A percentile compares a stretch with the other conserved stretches of the same genome.
Conservation (phyloP, 2,888 invertebrate genomes). For the Osmoderma eremita region DNA sequence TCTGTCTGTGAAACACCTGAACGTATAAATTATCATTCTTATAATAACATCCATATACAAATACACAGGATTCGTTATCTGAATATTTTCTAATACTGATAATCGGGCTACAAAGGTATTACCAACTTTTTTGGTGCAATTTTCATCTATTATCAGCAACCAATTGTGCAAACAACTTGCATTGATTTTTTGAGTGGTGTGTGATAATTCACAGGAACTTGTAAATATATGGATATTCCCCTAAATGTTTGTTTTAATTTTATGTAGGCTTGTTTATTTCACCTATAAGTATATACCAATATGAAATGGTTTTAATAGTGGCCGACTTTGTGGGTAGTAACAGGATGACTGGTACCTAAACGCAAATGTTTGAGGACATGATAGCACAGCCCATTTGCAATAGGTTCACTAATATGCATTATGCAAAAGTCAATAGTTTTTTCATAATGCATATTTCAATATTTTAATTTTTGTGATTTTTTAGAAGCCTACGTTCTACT, state of each 20-base stretch:
- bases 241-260: constrained; percentile 33
- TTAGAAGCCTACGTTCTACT: too few relatives aligned
- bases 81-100: constrained; percentile 23
- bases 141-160: constrained; percentile 31
- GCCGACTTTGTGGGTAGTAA: constrained; percentile 15
- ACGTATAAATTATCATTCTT: constrained; percentile 12
- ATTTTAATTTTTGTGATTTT: too few relatives aligned
- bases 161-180: constrained; percentile 34
- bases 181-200: constrained; percentile 35
- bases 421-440: too few relatives aligned
- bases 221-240: constrained; percentile 28
- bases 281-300: constrained; percentile 17
- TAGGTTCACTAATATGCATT: too few relatives aligned
- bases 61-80: constrained; percentile 6
- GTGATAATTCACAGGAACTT: constrained; percentile 21
- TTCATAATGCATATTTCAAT: too few relatives aligned
- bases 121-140: constrained; percentile 21
- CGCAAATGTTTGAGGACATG: too few relatives aligned
- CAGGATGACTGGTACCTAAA: not conserved
- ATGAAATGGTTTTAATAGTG: constrained; percentile 20
- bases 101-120: constrained; percentile 8
- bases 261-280: constrained; percentile 33
- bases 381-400: too few relatives aligned
- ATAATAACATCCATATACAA: not conserved
- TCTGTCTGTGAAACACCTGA: constrained; percentile 10